These are phyloP conservation scores for Rotaria sp. DNA, from an alignment of 2,888 invertebrate genomes.

Conservation along the genomic window DNA sequence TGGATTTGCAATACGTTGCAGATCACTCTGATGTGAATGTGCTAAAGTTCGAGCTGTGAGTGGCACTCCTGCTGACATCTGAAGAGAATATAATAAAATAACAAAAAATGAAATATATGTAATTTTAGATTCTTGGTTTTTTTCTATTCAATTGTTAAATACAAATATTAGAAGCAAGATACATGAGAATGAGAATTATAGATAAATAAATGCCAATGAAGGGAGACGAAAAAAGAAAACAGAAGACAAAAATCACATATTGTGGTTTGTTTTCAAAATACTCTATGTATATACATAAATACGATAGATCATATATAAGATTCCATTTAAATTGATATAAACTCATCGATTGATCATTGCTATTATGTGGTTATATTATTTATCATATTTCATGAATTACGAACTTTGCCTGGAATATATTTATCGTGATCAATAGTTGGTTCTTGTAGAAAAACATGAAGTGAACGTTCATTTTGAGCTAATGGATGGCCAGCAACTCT, in stretches of 20 bases:
- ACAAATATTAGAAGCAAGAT: not conserved
- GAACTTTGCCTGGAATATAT: conserved; percentile 95
- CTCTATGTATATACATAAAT: not conserved
- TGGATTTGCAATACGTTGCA: conserved; percentile 20
- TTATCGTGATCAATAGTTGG: conserved; percentile 87
- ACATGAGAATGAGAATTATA: not conserved
- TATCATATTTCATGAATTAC: conserved; percentile 32
- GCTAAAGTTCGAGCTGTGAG: not conserved
- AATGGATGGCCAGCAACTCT: conserved; percentile 95
- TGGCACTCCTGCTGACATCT: not conserved
- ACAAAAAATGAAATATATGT: not conserved
- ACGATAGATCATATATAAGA: not conserved
- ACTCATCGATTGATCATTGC: not conserved
- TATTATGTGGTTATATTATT: not conserved
- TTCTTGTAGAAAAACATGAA: conserved; percentile 98
- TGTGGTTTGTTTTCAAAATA: not conserved
- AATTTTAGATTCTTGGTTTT: too few species aligned
- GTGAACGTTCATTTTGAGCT: conserved; percentile 94
- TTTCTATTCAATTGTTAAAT: not conserved
- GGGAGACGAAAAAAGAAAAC: not conserved
- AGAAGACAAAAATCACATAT: not conserved
- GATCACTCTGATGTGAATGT: conserved; percentile 2
- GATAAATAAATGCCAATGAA: not conserved
- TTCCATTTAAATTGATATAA: not conserved
- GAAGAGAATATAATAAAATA: not conserved